Base-by-base conservation (phyloP, 2,888 invertebrate species). In the Ectemnius cavifrons region DNA sequence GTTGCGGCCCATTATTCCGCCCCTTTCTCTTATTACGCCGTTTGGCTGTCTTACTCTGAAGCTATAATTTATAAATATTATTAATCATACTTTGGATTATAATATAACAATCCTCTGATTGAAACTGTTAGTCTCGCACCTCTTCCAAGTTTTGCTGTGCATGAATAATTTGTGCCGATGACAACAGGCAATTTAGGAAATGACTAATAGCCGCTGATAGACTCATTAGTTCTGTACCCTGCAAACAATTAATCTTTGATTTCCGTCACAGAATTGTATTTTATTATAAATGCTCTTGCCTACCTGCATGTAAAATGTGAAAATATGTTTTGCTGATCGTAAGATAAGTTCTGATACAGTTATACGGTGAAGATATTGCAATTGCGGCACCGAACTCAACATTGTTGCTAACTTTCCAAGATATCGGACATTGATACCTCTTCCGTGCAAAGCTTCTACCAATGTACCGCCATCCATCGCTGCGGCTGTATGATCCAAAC, bases 341-440 rank as follows among this genome's bases (percentile, higher is more conserved):
- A 96, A 93, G 67, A 99, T 92, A 73, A 99, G 92, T 91, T 99
- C 99, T n/a, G 94, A 94, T 4, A 97, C 94, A 60, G 97, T 96
- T 86, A 99, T 97, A 79, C 95, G 95, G 92, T 98, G 94, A 75
- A 97, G 93, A 92, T 99, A 99, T 79, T 96, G 94, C 69, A 99
- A 93, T 79, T 95, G 94, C 71, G 95, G 94, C 86, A 97, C 95
- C 89, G 96, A 95, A 0, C 93, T 92, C 63, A 99, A 92, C 90
- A 96, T 94, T 74, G 94, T 94, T 60, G 97, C 95, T 60, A 99
- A 95, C 92, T 97, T 97, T 63, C 99, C 99, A 81, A 99, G 93
- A 91, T 99, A 99, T 71, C 99, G 94, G 81, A 99, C 95, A 92
- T 99, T 99, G 87, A 99, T 98, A 82, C 99, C 99, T 80, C 97